These are phyloP conservation scores for Halictus ligatus DNA, from an alignment of 2,888 invertebrate species.

Conservation along the genomic window DNA sequence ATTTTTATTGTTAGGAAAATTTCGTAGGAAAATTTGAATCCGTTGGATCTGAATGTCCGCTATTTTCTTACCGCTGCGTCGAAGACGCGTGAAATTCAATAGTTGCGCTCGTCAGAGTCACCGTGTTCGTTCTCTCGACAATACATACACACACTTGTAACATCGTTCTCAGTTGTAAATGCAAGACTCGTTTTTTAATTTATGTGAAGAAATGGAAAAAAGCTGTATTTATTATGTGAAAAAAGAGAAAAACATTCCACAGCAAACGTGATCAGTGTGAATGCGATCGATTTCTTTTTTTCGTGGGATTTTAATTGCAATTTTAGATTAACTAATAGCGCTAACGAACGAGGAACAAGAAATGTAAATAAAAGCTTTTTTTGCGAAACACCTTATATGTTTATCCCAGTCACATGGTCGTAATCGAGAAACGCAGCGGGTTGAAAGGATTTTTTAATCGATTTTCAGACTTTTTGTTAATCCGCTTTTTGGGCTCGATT, in stretches of 20 bases:
- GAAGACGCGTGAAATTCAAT: background rate
- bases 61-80: slow-evolving; percentile 1
- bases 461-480: background rate
- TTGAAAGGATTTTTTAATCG: background rate
- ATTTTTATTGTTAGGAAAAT: background rate
- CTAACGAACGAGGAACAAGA: slow-evolving; percentile 70
- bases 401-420: slow-evolving; percentile 17
- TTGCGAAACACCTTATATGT: slow-evolving; percentile 65
- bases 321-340: slow-evolving; percentile 70
- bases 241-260: slow-evolving; percentile 65
- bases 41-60: background rate
- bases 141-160: slow-evolving; percentile 3
- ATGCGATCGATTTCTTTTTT: slow-evolving; percentile 62
- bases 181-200: slow-evolving; percentile 70
- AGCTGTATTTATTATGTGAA: slow-evolving; percentile 71
- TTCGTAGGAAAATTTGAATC: background rate
- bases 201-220: slow-evolving; percentile 58
- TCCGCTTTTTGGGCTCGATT: background rate
- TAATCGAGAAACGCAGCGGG: background rate
- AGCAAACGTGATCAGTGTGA: slow-evolving; percentile 63
- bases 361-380: slow-evolving; percentile 75
- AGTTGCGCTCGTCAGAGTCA: background rate
- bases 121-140: slow-evolving; percentile 2
- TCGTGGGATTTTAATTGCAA: slow-evolving; percentile 72
- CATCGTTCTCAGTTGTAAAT: slow-evolving; percentile 65